Evolutionary conservation across 2,113 vertebrate species (phyloP), one percentile per base, ranked within the genome.

Genomic region (Callospermophilus lateralis): DNA sequence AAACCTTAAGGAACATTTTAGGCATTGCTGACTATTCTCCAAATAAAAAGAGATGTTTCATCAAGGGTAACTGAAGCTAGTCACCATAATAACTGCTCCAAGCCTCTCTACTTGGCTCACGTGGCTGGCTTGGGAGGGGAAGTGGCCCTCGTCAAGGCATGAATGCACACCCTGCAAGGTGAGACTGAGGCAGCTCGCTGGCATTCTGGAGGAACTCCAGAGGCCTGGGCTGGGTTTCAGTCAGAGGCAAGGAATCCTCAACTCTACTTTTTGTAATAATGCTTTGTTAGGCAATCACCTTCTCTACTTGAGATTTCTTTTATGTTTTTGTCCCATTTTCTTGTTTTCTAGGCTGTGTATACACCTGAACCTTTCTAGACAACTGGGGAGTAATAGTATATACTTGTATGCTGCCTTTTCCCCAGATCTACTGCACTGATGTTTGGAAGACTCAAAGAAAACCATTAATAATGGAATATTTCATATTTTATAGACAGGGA

Each of bases 11-110:
- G 63, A 74, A 67, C 65, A 89, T 74, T 96, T 77, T 51, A 85
- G 93, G 77, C 61, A 92, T 79, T 89, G 94, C 83, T 63, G 55
- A 92, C 80, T 85, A 51, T 83, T 94, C 55, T 85, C 74, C 81
- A 90, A 89, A 80, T 65, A 72, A 92, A 95, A 55, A 81, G 28
- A 61, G 83, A 45, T 45, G 42, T 80, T 89, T 79, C 89, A 78
- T 55, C 63, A 80, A 81, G 93, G 53, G 30, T 63, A 86, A 88
- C 73, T n/a, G 65, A 61, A 84, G 93, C 55, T 9, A 58, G 24
- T 65, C 70, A 73, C 11, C 86, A 34, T 91, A 68, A 97, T 10
- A 78, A 93, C 48, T 78, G 89, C 58, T 93, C 84, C 24, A 58
- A n/a, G 89, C 76, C 58, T 85, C 37, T 81, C 58, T 32, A 30